A percentile compares a stretch with the other conserved stretches of the same genome.
phyloP scores from a whole-genome alignment of 2,113 vertebrate species.

The Mus musculus region DNA sequence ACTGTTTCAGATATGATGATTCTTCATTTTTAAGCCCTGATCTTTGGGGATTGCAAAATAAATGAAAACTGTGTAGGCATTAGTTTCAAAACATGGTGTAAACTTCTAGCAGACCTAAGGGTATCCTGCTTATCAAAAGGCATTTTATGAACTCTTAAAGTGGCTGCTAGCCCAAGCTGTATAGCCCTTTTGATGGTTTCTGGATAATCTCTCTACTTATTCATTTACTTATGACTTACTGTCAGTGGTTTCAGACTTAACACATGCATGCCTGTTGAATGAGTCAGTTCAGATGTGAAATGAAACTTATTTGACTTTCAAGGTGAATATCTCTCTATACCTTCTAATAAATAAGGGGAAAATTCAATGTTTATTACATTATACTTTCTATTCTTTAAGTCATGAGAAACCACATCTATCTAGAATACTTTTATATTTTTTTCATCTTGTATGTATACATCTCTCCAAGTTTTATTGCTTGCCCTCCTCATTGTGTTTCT shows the following conservation, averaged over 20 bases:
- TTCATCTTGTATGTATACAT: neutral
- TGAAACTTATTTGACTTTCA: neutral
- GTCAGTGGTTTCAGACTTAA: neutral
- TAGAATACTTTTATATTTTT: no score
- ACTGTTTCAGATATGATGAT: neutral
- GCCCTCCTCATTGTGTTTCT: neutral
- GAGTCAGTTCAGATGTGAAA: neutral
- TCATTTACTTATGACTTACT: constrained; percentile 15
- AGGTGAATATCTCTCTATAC: neutral
- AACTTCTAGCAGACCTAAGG: neutral
- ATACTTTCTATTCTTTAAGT: neutral
- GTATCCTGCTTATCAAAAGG: neutral
- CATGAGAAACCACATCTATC: neutral
- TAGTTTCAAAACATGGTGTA: neutral
- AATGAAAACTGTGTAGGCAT: neutral
- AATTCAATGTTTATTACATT: neutral
- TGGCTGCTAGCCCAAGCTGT: neutral
- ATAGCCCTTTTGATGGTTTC: neutral
- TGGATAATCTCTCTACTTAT: neutral
- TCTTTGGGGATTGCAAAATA: neutral
- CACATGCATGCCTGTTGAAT: neutral
- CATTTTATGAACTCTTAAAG: neutral
- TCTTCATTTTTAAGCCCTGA: neutral
- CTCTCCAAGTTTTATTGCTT: no score
- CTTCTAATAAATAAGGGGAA: neutral